Base-by-base conservation (phyloP, 2,113 vertebrate genomes). In the Saguinus midas region DNA sequence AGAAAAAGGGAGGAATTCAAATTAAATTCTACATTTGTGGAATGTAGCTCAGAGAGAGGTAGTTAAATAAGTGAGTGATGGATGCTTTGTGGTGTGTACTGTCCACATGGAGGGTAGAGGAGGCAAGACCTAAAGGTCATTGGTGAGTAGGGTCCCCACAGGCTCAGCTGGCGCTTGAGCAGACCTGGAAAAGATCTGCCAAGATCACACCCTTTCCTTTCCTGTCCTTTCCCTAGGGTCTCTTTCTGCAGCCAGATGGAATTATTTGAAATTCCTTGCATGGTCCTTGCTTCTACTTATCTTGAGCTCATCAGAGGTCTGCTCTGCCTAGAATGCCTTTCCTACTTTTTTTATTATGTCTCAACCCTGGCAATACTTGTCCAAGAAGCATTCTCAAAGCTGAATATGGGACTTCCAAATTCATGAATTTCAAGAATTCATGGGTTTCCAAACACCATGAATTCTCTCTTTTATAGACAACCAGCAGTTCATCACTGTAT, bases 1-100 rank as follows among this genome's bases (percentile, higher is more conserved):
- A 91, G 52, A 64, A 78, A 82, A 93, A 95, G 40, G 6, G 68
- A 82, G 50, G 32, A 89, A 91, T 85, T 90, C 52, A 75, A 75
- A 95, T 14, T 68, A 75, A 94, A 85, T 84, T 85, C 45, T 90
- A 64, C 5, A 6, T 95, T 90, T 96, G 40, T 61, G 87, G 52
- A 91, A 52, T 1, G 20, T 58, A 73, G 80, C 90, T 89, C 48
- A 87, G 83, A 58, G n/a, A 86, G 43, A 93, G 82, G 32, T 18
- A 48, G 29, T 57, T 58, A 75, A 21, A 37, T 58, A 68, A 89
- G 61, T 40, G n/a, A 43, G 43, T 0, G 1, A 29, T 78, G 61
- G 48, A 37, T 79, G 45, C 32, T 81, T 43, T 94, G 5, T 16
- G 45, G 37, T 61, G 14, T 55, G 14, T 11, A 10, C 16, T 73